Conservation (phyloP, 1,140 invertebrate genomes). For the Temnothorax longispinosus region DNA sequence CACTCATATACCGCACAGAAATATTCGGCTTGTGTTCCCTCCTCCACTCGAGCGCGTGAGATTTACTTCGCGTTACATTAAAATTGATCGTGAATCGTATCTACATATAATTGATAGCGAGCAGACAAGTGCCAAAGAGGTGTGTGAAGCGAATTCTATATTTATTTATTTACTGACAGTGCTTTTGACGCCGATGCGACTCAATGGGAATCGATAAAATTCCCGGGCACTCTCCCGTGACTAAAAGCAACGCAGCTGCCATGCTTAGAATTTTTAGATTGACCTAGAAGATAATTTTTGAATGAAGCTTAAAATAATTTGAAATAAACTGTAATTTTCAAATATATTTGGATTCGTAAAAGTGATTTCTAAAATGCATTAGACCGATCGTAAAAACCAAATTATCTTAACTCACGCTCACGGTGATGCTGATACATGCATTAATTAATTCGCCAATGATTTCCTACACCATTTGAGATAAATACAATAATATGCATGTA, state of each 20-base stretch:
- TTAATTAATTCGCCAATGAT: neutral
- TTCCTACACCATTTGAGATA: neutral
- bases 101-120: neutral
- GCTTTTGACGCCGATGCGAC: neutral
- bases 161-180: neutral
- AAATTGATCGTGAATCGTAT: neutral
- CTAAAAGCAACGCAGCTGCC: neutral
- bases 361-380: neutral
- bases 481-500: neutral
- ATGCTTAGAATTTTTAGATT: neutral
- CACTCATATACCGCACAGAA: neutral
- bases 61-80: slow-evolving; percentile 18
- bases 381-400: neutral
- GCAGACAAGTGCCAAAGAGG: neutral
- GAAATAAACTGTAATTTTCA: neutral
- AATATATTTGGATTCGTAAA: neutral
- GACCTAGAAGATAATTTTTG: neutral
- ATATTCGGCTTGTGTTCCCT: neutral
- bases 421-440: neutral
- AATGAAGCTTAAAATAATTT: neutral
- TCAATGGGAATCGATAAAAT: neutral
- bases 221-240: neutral
- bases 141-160: neutral
- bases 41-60: neutral
- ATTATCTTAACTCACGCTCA: neutral